Evolutionary conservation across 2,888 invertebrate species (phyloP), one percentile per base, ranked within the genome.

Genomic region (Xylota segnis): DNA sequence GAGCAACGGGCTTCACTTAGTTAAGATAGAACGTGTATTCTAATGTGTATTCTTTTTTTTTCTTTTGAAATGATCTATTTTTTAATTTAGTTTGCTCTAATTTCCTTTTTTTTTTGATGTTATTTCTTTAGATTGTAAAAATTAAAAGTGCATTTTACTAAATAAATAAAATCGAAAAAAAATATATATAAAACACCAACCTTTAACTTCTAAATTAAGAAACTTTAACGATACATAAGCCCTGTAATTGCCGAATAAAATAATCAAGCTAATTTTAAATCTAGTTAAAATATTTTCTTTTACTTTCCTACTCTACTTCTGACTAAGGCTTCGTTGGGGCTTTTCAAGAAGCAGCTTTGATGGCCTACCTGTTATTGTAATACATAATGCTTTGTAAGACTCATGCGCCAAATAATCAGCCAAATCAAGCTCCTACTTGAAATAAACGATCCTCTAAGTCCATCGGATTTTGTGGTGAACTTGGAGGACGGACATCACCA

Each of bases 121-220:
- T 81, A 71, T 81, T 86, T 71, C 72, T 71, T 86, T 86, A 81
- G 84, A 76, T 76, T 86, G 52, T 84, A 84, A 70, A 70, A 37
- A 84, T 66, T 58, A 56, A 66, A 71, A 87, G 79, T 88, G 88
- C 88, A 88, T 88, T 88, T 88, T 83, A 87, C 58, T 83, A 79
- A 83, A 79, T 68, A 71, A 87, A 88, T 71, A 71, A 65, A 87
- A 82, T 88, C 75, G 76, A 74, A 66, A 83, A 83, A 72, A 43
- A 58, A 56, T 29, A 32, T 16, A 32, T 16, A 29, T 12, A 45
- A 16, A 66, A 66, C 9, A 66, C 29, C n/a, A 65, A 75, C 34
- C 65, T 70, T 58, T 65, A 59, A 54, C 47, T 65, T 70, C 10
- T 23, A 47, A 71, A 47, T 32, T 47, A 61, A 71, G 40, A 68